Evolutionary conservation across 2,113 vertebrate genomes (phyloP).

Genomic region (Podiceps cristatus): DNA sequence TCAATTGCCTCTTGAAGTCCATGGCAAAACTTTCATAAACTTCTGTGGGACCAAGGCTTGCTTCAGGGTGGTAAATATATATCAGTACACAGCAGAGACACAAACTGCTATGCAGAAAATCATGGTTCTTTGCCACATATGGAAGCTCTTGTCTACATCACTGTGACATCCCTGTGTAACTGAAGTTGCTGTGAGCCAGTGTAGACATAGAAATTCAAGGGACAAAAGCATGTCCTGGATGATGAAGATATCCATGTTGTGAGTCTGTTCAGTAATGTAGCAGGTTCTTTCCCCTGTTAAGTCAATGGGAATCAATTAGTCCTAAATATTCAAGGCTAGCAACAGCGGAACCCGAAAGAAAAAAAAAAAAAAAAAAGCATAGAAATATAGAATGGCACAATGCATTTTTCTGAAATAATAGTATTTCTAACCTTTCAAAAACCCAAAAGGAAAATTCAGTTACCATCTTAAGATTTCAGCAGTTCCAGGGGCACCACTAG

Average conservation of each 20-base stretch:
- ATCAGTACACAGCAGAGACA: neutral
- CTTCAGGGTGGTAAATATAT: neutral
- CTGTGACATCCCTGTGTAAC: neutral
- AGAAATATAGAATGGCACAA: neutral
- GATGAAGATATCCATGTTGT: neutral
- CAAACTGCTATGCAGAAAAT: neutral
- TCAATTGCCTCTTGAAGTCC: neutral
- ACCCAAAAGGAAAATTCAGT: neutral
- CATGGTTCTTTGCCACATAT: fast-evolving
- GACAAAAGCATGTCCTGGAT: neutral
- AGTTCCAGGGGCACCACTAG: neutral
- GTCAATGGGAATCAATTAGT: neutral
- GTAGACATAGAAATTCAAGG: neutral
- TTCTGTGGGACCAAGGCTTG: neutral
- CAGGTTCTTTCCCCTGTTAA: neutral
- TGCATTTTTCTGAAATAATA: neutral
- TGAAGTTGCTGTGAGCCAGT: neutral
- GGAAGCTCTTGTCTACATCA: neutral
- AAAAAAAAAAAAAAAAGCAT: neutral
- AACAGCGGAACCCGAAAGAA: neutral
- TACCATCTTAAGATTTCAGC: neutral
- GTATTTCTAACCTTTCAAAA: neutral
- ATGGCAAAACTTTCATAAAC: neutral
- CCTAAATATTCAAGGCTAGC: neutral
- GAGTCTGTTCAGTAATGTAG: neutral